These are phyloP conservation scores for Dryadula phaetusa DNA, from an alignment of 2,888 invertebrate genomes.

Conservation along the genomic window DNA sequence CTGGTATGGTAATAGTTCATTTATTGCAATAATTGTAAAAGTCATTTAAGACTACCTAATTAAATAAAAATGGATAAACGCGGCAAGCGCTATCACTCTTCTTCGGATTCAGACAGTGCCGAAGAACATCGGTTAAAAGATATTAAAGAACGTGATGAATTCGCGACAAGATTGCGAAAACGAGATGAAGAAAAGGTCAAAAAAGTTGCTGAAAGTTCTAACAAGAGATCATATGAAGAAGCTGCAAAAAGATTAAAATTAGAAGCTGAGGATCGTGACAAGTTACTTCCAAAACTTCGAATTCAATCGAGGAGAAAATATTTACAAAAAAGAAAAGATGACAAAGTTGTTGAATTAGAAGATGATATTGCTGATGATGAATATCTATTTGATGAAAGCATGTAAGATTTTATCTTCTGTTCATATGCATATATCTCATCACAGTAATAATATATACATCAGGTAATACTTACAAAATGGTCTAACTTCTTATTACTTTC, in stretches of 20 bases:
- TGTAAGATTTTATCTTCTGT: slow-evolving; percentile 83
- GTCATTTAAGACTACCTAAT: not conserved
- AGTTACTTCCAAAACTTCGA: slow-evolving; percentile 93
- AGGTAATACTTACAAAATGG: too few species aligned
- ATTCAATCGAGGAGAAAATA: slow-evolving; percentile 97
- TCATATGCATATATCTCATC: too few species aligned
- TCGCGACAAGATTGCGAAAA: slow-evolving; percentile 93
- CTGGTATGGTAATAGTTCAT: too few species aligned
- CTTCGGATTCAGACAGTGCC: slow-evolving; percentile 87
- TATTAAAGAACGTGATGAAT: slow-evolving; percentile 96
- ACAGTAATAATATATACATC: too few species aligned
- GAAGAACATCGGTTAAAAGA: slow-evolving; percentile 93
- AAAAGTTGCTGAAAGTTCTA: slow-evolving; percentile 88
- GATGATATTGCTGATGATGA: slow-evolving; percentile 98
- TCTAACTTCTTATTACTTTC: slow-evolving; percentile 20
- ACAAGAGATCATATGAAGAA: slow-evolving; percentile 91
- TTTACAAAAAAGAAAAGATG: slow-evolving; percentile 97
- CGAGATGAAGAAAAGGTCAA: slow-evolving; percentile 95
- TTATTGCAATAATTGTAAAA: not conserved
- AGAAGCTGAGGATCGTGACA: slow-evolving; percentile 93
- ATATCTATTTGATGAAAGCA: slow-evolving; percentile 94
- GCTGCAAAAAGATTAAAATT: slow-evolving; percentile 95
- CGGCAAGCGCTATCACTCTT: slow-evolving; percentile 78
- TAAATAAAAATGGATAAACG: slow-evolving; percentile 62
- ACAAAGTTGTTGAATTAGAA: slow-evolving; percentile 97